A percentile compares a stretch with the other conserved stretches of the same genome.
Conservation (phyloP, 2,113 vertebrate genomes). For the Syrmaticus mikado region DNA sequence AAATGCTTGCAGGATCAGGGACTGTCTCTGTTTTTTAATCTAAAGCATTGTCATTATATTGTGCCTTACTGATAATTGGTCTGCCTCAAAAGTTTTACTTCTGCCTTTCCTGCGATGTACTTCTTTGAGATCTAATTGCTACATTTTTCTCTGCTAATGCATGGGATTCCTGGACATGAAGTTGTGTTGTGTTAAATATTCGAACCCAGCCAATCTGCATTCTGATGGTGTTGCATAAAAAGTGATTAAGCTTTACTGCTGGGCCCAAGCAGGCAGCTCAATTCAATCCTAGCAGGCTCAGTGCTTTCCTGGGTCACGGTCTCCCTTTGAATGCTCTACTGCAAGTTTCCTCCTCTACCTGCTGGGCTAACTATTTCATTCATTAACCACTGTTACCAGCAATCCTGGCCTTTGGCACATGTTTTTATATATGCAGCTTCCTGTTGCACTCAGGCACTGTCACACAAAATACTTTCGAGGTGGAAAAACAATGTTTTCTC, state of each 20-base stretch:
- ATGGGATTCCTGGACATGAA: neutral
- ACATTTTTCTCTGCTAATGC: neutral
- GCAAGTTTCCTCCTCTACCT: neutral
- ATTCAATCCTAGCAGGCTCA: neutral
- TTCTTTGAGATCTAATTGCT: neutral
- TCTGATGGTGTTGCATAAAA: neutral
- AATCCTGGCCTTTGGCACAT: neutral
- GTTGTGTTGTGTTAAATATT: neutral
- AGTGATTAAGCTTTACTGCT: neutral
- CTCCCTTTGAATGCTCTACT: neutral
- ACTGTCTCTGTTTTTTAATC: neutral
- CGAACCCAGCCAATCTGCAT: neutral
- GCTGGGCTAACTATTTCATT: neutral
- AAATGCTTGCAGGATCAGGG: neutral
- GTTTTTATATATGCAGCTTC: rapidly evolving
- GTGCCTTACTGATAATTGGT: neutral
- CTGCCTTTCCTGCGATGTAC: neutral
- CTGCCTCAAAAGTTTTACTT: neutral
- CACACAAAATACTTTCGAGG: rapidly evolving
- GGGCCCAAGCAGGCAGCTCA: rapidly evolving
- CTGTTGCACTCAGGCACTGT: rapidly evolving
- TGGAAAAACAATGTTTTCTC: neutral
- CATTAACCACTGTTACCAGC: neutral
- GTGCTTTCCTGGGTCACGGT: neutral
- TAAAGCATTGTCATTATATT: neutral